Percentiles rank a stretch among this genome's conserved stretches.
Evolutionary conservation across 2,797 vertebrate species (phyloP).

Genomic region (Lepus oiostolus): DNA sequence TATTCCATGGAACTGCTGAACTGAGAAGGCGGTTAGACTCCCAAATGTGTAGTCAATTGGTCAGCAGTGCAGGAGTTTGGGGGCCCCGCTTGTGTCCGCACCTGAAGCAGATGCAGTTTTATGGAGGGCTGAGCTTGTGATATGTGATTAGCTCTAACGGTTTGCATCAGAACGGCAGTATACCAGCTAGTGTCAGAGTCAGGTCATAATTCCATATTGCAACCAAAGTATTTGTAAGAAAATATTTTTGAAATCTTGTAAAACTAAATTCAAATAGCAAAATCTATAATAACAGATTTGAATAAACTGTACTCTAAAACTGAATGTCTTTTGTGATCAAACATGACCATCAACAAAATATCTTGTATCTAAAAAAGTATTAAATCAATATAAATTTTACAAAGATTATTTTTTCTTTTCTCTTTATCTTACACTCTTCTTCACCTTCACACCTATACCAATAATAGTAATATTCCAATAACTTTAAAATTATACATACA

Average conservation of each 20-base stretch:
- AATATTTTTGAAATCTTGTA: constrained; percentile 46
- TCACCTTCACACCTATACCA: constrained; percentile 15
- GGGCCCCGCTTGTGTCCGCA: background rate
- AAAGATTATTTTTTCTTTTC: constrained; percentile 62
- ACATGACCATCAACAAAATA: constrained; percentile 41
- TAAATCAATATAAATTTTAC: constrained; percentile 43
- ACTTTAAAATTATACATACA: constrained; percentile 29
- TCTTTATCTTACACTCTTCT: constrained; percentile 43
- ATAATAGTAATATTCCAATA: background rate
- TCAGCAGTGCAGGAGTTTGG: background rate
- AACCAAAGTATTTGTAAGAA: constrained; percentile 54
- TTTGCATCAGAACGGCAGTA: constrained; percentile 32
- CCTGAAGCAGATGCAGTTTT: background rate
- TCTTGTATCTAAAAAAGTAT: constrained; percentile 3
- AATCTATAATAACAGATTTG: background rate
- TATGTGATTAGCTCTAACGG: background rate
- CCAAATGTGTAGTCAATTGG: constrained; percentile 13
- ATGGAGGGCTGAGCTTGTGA: background rate
- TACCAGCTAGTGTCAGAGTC: constrained; percentile 48
- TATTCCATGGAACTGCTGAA: constrained; percentile 32
- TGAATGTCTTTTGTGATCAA: constrained; percentile 46
- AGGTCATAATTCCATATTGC: constrained; percentile 3
- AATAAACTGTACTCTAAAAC: constrained; percentile 53
- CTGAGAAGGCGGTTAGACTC: background rate
- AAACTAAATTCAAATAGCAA: constrained; percentile 61